phyloP scores from a whole-genome alignment of 2,888 invertebrate species.

The Lasioglossum lativentre region DNA sequence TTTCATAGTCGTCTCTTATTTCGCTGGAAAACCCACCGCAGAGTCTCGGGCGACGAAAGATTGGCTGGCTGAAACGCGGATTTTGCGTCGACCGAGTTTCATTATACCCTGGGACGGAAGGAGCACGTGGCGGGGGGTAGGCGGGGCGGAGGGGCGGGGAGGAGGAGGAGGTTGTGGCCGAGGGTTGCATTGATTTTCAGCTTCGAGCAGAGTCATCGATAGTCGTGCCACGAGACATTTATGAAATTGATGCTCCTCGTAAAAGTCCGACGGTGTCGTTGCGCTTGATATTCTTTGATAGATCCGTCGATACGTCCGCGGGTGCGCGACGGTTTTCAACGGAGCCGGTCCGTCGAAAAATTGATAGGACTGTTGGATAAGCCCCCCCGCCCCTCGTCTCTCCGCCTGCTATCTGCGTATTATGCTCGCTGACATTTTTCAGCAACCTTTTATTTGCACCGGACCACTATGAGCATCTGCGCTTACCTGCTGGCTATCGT shows the following conservation, averaged over 20 bases:
- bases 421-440: not conserved
- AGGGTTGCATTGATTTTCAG: conserved; percentile 28
- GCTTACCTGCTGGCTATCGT: not conserved
- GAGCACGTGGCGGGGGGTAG: not conserved
- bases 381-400: not conserved
- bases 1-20: not conserved
- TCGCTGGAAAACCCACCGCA: not conserved
- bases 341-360: conserved; percentile 18
- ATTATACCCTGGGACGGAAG: not conserved
- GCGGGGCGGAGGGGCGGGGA: not conserved
- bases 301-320: conserved; percentile 42
- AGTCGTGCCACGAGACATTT: not conserved
- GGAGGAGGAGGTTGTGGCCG: not conserved
- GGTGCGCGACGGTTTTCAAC: not conserved
- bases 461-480: not conserved
- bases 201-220: conserved; percentile 10
- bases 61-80: not conserved
- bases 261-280: conserved; percentile 26
- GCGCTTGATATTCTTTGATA: conserved; percentile 28
- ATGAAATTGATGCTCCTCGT: conserved; percentile 34
- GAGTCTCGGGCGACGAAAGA: not conserved
- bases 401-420: not conserved
- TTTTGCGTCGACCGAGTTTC: conserved; percentile 19
- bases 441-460: not conserved
- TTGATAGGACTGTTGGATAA: conserved; percentile 20